These are phyloP conservation scores for Anser cygnoides DNA, from an alignment of 2,113 vertebrate species.

Conservation along the genomic window DNA sequence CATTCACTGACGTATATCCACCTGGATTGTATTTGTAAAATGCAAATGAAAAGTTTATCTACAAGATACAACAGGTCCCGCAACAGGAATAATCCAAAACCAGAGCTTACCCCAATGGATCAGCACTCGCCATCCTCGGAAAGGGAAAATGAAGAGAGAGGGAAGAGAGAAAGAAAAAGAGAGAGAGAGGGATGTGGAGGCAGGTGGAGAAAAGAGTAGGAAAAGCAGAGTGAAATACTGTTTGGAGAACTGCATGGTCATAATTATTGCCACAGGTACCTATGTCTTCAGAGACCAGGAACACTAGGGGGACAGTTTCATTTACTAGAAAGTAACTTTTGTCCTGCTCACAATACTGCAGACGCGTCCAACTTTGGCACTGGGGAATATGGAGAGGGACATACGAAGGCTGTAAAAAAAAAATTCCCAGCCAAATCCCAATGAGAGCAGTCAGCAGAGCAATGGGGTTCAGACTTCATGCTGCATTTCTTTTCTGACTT, in stretches of 20 bases:
- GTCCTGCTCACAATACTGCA: slow-evolving; percentile 13
- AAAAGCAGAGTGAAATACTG: slow-evolving; percentile 76
- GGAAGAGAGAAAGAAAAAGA: background rate
- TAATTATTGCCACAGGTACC: slow-evolving; percentile 41
- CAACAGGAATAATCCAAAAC: slow-evolving; percentile 62
- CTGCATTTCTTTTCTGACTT: slow-evolving; percentile 31
- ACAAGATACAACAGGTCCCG: slow-evolving; percentile 54
- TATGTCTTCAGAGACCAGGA: slow-evolving; percentile 56
- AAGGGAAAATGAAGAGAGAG: slow-evolving; percentile 39
- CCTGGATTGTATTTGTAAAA: slow-evolving; percentile 1
- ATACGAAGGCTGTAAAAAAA: background rate
- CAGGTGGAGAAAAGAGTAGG: slow-evolving; percentile 73
- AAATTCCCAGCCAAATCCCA: slow-evolving; percentile 26
- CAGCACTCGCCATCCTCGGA: slow-evolving; percentile 69
- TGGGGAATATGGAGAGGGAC: slow-evolving; percentile 5
- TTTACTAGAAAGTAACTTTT: slow-evolving; percentile 49
- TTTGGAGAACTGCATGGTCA: slow-evolving; percentile 54
- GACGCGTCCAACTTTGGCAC: slow-evolving; percentile 18
- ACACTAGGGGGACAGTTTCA: slow-evolving; percentile 63
- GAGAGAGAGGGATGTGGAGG: slow-evolving; percentile 55
- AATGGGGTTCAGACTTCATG: slow-evolving; percentile 13
- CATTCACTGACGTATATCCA: background rate
- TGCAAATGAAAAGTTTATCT: slow-evolving; percentile 37
- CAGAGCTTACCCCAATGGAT: slow-evolving; percentile 63
- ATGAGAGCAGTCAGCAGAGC: slow-evolving; percentile 17